A percentile compares a stretch with the other conserved stretches of the same genome.
Evolutionary conservation across 2,797 vertebrate genomes (phyloP).

Genomic region (Sphenodon punctatus): DNA sequence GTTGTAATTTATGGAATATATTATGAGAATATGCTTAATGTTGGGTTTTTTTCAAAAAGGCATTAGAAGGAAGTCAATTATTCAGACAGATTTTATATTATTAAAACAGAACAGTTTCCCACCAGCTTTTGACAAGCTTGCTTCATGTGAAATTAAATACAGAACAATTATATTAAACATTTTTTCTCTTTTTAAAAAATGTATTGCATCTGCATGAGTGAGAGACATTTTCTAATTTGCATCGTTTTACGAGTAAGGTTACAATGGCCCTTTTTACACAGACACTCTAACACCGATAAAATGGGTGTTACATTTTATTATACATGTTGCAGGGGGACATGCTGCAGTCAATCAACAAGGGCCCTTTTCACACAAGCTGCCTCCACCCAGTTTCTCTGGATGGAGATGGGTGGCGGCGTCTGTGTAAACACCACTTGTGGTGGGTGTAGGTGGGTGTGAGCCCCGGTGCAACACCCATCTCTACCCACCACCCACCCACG

Average conservation of each 20-base stretch:
- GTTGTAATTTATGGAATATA: slow-evolving; percentile 45
- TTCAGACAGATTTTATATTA: slow-evolving; percentile 24
- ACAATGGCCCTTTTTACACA: too few species aligned
- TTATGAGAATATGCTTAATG: slow-evolving; percentile 28
- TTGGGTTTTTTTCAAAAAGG: slow-evolving; percentile 44
- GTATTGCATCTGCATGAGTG: neutral
- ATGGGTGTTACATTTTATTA: too few species aligned
- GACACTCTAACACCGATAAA: too few species aligned
- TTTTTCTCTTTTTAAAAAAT: neutral
- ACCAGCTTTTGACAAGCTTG: slow-evolving; percentile 12
- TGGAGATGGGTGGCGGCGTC: too few species aligned
- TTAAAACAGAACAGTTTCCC: slow-evolving; percentile 23
- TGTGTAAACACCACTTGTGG: too few species aligned
- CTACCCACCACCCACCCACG: too few species aligned
- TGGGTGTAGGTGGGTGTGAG: too few species aligned
- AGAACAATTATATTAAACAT: neutral
- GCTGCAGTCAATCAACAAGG: too few species aligned
- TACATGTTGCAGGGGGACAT: too few species aligned
- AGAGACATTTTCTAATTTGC: neutral
- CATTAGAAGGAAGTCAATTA: slow-evolving; percentile 58
- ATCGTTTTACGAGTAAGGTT: neutral
- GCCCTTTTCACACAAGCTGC: too few species aligned
- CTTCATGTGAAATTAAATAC: neutral
- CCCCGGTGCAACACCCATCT: too few species aligned
- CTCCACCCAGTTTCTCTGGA: too few species aligned